A percentile compares a stretch with the other conserved stretches of the same genome.
These are phyloP conservation scores for Rambutsinella grinnellia DNA, from an alignment of 2,888 invertebrate species.

Conservation along the genomic window DNA sequence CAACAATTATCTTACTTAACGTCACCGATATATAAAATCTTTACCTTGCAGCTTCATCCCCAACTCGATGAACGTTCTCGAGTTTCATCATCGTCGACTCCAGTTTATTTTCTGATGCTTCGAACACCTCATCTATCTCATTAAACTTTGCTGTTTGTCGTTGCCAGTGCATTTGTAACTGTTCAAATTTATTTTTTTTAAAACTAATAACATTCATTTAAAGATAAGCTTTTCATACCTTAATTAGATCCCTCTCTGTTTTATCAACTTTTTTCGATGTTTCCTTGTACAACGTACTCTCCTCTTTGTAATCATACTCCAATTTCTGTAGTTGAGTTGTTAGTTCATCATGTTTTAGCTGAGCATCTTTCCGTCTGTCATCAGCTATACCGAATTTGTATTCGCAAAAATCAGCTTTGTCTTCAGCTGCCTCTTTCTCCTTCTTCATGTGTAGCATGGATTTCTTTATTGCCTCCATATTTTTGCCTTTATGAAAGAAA, in stretches of 20 bases:
- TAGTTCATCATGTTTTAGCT: background rate
- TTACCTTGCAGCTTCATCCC: constrained; percentile 8
- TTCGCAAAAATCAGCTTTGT: no score
- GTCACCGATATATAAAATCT: background rate
- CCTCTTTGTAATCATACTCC: no score
- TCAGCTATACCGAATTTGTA: no score
- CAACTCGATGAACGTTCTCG: background rate
- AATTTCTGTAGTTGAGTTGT: background rate
- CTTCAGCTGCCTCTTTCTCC: constrained; percentile 15
- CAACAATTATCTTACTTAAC: background rate
- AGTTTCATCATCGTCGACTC: constrained; percentile 16
- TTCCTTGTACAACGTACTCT: background rate
- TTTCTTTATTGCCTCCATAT: constrained; percentile 35
- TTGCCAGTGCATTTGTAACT: no score
- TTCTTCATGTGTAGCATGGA: constrained; percentile 29
- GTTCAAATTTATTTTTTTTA: no score
- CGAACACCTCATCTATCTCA: constrained; percentile 8
- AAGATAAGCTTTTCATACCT: background rate
- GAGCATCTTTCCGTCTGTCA: no score
- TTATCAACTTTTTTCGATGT: constrained; percentile 21
- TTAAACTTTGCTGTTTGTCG: no score
- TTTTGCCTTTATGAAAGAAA: no score
- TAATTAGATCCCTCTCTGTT: background rate
- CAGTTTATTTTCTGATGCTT: constrained; percentile 18
- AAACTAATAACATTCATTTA: no score